These are phyloP conservation scores for Odontamblyopus rebecca DNA, from an alignment of 2,797 vertebrate genomes.

Conservation along the genomic window DNA sequence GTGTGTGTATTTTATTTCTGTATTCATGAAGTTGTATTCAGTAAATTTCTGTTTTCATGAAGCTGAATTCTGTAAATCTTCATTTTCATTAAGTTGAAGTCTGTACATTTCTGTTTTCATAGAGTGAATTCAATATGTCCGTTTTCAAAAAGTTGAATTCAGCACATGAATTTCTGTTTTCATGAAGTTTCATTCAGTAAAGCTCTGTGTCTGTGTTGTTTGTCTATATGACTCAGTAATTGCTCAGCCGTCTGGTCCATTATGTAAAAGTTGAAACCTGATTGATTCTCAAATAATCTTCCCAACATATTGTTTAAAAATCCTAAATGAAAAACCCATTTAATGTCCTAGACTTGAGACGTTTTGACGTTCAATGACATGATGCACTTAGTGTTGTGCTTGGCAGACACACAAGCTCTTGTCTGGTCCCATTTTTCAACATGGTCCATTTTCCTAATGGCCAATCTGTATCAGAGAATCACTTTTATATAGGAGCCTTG, in stretches of 20 bases:
- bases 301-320: background rate
- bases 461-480: slow-evolving; percentile 1
- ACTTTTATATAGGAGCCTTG: background rate
- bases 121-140: background rate
- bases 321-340: no score
- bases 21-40: no score
- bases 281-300: background rate
- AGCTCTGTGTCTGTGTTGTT: background rate
- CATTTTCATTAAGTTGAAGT: background rate
- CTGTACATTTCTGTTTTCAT: no score
- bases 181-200: no score
- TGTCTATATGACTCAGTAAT: background rate
- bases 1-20: no score
- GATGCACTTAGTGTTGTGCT: background rate
- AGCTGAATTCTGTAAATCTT: background rate
- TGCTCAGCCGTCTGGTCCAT: background rate
- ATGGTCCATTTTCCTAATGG: slow-evolving; percentile 11
- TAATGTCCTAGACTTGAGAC: background rate
- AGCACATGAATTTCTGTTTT: background rate
- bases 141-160: background rate
- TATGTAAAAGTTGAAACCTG: background rate
- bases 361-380: background rate
- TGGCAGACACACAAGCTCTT: background rate
- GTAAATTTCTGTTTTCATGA: background rate
- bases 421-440: slow-evolving; percentile 3